Base-by-base conservation (phyloP, 2,113 vertebrate species). In the Ictalurus furcatus region DNA sequence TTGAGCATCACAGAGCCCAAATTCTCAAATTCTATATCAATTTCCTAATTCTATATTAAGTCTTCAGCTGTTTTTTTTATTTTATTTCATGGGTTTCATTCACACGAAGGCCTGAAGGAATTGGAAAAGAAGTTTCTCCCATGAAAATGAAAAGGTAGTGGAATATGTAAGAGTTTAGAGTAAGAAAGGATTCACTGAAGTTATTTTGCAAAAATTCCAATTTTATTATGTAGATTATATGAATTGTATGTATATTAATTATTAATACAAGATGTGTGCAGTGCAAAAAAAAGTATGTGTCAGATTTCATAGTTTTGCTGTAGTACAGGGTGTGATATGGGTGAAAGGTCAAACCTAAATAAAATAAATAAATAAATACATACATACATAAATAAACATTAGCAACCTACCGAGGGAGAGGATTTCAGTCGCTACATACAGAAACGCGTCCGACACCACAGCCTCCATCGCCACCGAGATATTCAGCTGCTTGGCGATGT, bases 401-500 rank as follows among this genome's bases (percentile, higher is more conserved):
- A 59, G 56, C 7, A 6, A 17, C 81, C 89, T 96, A 99, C 98
- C 98, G 97, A 97, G 96, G 0, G 96, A 96, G 92, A 99, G 97
- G 87, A 99, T 98, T 93, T 99, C 97, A 0, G 97, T 94, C 0
- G 98, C 97, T 79, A 99, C 97, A 0, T 97, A 96, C 69, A 98
- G 95, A 90, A 99, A 98, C 6, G 98, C 98, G 0, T 99, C 97
- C 0, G 97, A 97, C 93, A 99, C 97, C 93, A 97, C 95, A 0
- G 91, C 95, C 94, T 99, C 98, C 0, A 97, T 97, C 92, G 97
- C 94, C 91, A 99, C 95, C 0, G 97, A 96, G 92, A 99, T 96
- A 94, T 97, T 97, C 92, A 99, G 94, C 85, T 99, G 98, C 34
- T 96, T 96, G 0, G 98, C 97, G 11, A 99, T 95, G 0, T 99